Conservation (phyloP, 2,888 invertebrate genomes). For the Malachius bipustulatus region DNA sequence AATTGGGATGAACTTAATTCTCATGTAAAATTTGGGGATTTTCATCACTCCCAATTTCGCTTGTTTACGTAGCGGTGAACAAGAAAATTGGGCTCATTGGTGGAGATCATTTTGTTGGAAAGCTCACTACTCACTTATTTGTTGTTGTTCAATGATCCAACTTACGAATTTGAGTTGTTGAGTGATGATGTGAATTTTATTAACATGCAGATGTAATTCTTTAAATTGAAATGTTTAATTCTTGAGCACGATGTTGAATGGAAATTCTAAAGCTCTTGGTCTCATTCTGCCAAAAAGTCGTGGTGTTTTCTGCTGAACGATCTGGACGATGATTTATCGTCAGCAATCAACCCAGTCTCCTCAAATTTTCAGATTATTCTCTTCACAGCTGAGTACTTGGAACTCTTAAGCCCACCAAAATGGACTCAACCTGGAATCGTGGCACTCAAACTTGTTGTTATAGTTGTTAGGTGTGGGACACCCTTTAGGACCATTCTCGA, state of each 20-base stretch:
- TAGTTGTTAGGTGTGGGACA: too few species aligned
- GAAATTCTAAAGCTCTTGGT: background rate
- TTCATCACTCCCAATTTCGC: conserved; percentile 1
- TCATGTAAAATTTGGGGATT: background rate
- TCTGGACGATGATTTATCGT: conserved; percentile 1
- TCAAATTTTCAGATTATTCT: background rate
- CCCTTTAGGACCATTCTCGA: too few species aligned
- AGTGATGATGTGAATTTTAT: too few species aligned
- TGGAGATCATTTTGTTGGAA: conserved; percentile 1
- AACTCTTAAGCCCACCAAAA: too few species aligned
- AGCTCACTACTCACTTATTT: conserved; percentile 1
- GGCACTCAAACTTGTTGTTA: too few species aligned
- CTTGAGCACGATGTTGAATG: conserved; percentile 1
- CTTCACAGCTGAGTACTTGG: too few species aligned
- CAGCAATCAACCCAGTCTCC: conserved; percentile 2
- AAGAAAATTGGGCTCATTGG: background rate
- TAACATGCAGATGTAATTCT: too few species aligned
- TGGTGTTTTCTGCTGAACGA: conserved; percentile 2
- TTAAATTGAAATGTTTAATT: too few species aligned
- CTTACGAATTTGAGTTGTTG: background rate
- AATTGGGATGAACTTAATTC: background rate
- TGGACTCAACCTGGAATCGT: too few species aligned
- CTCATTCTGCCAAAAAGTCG: background rate
- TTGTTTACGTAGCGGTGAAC: background rate
- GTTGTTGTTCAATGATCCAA: background rate